Percentiles rank a stretch among this genome's conserved stretches.
Evolutionary conservation across 2,797 vertebrate species (phyloP).

Genomic region (Ctenochaetus hawaiiensis): DNA sequence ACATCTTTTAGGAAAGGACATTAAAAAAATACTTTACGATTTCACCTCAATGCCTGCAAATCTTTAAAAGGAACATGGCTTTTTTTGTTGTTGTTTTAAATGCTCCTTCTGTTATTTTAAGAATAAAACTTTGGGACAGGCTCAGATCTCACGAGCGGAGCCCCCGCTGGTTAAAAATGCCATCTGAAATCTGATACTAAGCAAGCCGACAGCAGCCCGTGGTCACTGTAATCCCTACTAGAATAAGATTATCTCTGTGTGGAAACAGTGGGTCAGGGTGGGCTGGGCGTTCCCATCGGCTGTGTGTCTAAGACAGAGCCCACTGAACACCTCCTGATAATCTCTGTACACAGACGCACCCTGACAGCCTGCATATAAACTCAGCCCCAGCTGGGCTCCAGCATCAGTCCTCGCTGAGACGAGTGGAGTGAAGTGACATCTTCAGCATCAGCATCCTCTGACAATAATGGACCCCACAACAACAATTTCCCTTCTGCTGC

Average conservation of each 20-base stretch:
- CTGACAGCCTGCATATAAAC: slow-evolving; percentile 58
- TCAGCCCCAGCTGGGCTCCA: neutral
- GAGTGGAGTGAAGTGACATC: neutral
- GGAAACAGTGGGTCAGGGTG: slow-evolving; percentile 51
- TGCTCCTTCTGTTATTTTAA: slow-evolving; percentile 30
- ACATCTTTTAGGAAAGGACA: neutral
- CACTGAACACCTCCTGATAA: slow-evolving; percentile 47
- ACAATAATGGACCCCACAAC: slow-evolving; percentile 40
- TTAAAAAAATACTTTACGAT: neutral
- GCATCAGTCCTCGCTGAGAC: slow-evolving; percentile 15
- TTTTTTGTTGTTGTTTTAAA: slow-evolving; percentile 14
- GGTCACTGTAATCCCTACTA: slow-evolving; percentile 65
- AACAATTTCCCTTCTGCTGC: slow-evolving; percentile 26
- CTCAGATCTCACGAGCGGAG: slow-evolving; percentile 11
- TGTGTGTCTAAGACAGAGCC: slow-evolving; percentile 59
- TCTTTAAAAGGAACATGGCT: neutral
- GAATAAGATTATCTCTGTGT: slow-evolving; percentile 71
- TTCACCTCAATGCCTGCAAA: neutral
- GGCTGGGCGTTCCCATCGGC: slow-evolving; percentile 57
- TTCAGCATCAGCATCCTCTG: slow-evolving; percentile 4
- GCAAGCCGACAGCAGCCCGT: slow-evolving; percentile 53
- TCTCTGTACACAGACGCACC: slow-evolving; percentile 62
- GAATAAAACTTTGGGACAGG: slow-evolving; percentile 28
- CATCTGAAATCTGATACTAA: slow-evolving; percentile 69
- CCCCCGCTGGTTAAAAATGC: slow-evolving; percentile 58